These are phyloP conservation scores for Copsychus sechellarum DNA, from an alignment of 2,113 vertebrate genomes.

Conservation along the genomic window DNA sequence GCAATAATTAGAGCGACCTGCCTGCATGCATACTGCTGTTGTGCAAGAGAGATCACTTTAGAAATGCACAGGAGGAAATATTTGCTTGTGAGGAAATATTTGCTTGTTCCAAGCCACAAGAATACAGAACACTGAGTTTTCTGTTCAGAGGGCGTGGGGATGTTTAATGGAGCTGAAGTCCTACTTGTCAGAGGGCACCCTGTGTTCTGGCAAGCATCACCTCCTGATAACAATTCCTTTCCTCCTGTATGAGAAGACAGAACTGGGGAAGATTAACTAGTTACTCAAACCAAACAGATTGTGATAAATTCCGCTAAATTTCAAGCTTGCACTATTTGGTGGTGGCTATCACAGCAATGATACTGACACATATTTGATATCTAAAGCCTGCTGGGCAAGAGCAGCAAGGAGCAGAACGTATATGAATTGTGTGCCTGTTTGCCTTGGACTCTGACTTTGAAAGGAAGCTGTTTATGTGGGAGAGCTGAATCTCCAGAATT, in stretches of 20 bases:
- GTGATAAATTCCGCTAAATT: background rate
- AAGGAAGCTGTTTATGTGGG: constrained; percentile 30
- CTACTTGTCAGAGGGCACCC: background rate
- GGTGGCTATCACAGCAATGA: rapidly evolving
- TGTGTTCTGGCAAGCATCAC: background rate
- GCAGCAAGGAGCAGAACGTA: background rate
- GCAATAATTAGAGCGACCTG: background rate
- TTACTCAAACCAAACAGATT: background rate
- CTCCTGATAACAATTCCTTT: background rate
- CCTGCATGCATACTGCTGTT: background rate
- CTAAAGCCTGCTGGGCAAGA: background rate
- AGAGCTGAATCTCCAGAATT: background rate
- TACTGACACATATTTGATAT: background rate
- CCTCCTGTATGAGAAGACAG: background rate
- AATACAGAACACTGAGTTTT: constrained; percentile 60
- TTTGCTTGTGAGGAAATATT: constrained; percentile 52
- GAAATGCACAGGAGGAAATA: constrained; percentile 46
- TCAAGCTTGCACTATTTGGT: background rate
- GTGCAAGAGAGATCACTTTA: constrained; percentile 37
- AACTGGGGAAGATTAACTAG: background rate
- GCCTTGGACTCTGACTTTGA: constrained; percentile 1
- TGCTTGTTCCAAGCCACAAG: constrained; percentile 43
- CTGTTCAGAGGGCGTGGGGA: background rate
- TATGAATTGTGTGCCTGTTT: background rate
- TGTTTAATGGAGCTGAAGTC: background rate